Percentiles rank a stretch among this genome's conserved stretches.
Evolutionary conservation across 2,888 invertebrate genomes (phyloP).

Genomic region (Falcaria lacertinaria): DNA sequence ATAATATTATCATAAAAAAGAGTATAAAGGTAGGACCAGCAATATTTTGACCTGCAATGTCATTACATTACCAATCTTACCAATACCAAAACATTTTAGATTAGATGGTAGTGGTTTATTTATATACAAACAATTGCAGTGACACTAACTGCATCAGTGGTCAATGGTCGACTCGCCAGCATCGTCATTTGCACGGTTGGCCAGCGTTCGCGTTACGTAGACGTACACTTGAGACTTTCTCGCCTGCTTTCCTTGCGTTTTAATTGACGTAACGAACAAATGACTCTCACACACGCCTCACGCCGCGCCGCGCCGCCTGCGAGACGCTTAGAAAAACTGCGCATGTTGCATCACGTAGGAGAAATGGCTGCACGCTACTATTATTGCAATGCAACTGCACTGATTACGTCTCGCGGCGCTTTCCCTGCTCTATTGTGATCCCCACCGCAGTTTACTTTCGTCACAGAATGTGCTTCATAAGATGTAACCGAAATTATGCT

Average conservation of each 20-base stretch:
- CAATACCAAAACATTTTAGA: no score
- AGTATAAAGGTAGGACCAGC: no score
- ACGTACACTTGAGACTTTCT: constrained; percentile 75
- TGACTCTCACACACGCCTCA: constrained; percentile 65
- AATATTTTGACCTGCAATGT: no score
- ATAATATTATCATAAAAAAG: no score
- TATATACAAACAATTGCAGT: constrained; percentile 67
- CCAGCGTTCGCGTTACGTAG: constrained; percentile 60
- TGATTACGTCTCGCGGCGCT: constrained; percentile 52
- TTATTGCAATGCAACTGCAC: constrained; percentile 69
- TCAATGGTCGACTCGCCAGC: neutral
- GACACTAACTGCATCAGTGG: constrained; percentile 52
- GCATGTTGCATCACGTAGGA: constrained; percentile 72
- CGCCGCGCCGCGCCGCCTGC: no score
- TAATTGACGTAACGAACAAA: constrained; percentile 77
- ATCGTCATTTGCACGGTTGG: constrained; percentile 30
- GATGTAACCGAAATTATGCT: constrained; percentile 49
- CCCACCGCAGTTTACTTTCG: constrained; percentile 31
- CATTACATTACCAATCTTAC: no score
- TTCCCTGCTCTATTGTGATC: constrained; percentile 65
- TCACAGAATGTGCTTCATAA: constrained; percentile 31
- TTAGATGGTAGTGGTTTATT: constrained; percentile 47
- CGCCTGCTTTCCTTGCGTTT: constrained; percentile 71
- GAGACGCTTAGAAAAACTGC: constrained; percentile 63
- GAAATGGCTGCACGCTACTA: constrained; percentile 74